Evolutionary conservation across 1,140 invertebrate species (phyloP).

Genomic region (Drosophila oshimai): DNA sequence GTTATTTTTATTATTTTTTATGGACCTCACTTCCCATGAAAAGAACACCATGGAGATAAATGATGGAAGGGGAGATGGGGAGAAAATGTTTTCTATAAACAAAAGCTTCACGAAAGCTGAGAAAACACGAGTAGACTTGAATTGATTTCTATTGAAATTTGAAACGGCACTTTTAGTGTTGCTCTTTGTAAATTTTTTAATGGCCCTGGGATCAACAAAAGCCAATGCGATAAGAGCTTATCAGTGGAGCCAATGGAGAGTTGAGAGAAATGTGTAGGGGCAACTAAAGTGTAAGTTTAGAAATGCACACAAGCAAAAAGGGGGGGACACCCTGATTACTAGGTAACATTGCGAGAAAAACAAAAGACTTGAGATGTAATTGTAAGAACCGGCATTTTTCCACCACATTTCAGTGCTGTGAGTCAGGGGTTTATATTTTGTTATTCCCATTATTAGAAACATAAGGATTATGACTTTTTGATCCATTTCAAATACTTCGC

Average conservation of each 20-base stretch:
- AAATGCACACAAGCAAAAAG: conserved; percentile 6
- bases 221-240: conserved; percentile 4
- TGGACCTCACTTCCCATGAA: conserved; percentile 49
- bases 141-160: conserved; percentile 80
- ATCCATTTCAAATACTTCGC: no score
- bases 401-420: not conserved
- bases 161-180: conserved; percentile 70
- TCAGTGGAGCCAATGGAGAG: conserved; percentile 19
- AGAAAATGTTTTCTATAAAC: conserved; percentile 49
- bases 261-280: not conserved
- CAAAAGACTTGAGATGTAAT: conserved; percentile 1
- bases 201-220: conserved; percentile 10
- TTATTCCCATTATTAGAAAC: not conserved
- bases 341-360: conserved; percentile 11
- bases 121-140: conserved; percentile 57
- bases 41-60: conserved; percentile 26
- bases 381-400: not conserved
- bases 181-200: conserved; percentile 35
- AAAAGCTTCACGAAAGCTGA: conserved; percentile 48
- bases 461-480: not conserved
- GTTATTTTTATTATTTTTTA: conserved; percentile 59
- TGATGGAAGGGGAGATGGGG: conserved; percentile 9
- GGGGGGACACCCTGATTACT: not conserved
- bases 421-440: not conserved
- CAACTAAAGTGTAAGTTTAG: conserved; percentile 15